These are phyloP conservation scores for Tylochromis polylepis DNA, from an alignment of 2,113 vertebrate species.

Conservation along the genomic window DNA sequence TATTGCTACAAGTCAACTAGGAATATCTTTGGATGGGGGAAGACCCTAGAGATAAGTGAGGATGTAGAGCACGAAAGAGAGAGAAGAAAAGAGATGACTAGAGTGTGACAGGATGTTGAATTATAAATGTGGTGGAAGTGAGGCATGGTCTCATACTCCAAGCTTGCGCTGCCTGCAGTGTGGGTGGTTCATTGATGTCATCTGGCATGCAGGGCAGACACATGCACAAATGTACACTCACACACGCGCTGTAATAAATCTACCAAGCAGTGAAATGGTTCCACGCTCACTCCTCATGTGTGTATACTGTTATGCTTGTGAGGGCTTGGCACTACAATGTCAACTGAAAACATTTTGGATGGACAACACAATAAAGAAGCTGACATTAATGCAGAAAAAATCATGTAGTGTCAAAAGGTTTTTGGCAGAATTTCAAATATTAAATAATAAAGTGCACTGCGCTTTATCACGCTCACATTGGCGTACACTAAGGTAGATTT, in stretches of 20 bases:
- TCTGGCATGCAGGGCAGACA: slow-evolving; percentile 38
- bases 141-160: slow-evolving; percentile 30
- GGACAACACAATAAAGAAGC: background rate
- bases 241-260: slow-evolving; percentile 5
- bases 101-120: slow-evolving; percentile 56
- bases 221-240: background rate
- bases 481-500: background rate
- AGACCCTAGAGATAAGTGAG: background rate
- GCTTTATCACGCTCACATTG: background rate
- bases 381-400: background rate
- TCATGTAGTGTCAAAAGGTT: background rate
- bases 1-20: background rate
- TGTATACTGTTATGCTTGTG: background rate
- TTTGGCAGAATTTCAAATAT: too few relatives aligned
- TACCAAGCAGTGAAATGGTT: background rate
- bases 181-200: slow-evolving; percentile 54
- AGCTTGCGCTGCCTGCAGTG: slow-evolving; percentile 33
- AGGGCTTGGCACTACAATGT: background rate
- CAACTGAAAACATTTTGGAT: background rate
- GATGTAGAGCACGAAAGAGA: background rate
- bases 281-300: background rate
- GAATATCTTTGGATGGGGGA: background rate
- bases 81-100: background rate
- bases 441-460: background rate
- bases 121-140: slow-evolving; percentile 64